A percentile compares a stretch with the other conserved stretches of the same genome.
Evolutionary conservation across 2,113 vertebrate genomes (phyloP).

Genomic region (Phalacrocorax aristotelis): DNA sequence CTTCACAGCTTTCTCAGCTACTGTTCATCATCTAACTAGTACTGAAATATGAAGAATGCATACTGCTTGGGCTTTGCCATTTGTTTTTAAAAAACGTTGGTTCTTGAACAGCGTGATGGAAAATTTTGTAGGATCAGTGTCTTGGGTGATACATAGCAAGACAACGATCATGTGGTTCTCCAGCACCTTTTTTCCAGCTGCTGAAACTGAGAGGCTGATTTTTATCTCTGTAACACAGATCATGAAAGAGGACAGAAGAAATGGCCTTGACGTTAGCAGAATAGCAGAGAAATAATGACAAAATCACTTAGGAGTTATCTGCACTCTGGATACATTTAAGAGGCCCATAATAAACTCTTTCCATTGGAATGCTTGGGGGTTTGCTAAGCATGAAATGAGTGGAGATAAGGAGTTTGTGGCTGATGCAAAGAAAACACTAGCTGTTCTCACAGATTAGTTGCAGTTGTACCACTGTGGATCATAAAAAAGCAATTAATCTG

Average conservation of each 20-base stretch:
- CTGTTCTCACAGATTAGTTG: not conserved
- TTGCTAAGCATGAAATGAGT: not conserved
- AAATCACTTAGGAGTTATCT: not conserved
- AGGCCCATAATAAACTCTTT: not conserved
- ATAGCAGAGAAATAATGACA: not conserved
- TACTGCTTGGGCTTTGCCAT: not conserved
- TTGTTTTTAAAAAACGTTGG: not conserved
- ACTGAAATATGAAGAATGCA: not conserved
- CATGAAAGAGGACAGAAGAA: not conserved
- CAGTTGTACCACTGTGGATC: not conserved
- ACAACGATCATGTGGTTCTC: not conserved
- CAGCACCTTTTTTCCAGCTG: not conserved
- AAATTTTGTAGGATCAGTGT: not conserved
- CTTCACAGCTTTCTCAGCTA: not conserved
- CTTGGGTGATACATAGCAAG: not conserved
- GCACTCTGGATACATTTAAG: not conserved
- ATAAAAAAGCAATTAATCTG: not conserved
- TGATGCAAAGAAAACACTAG: not conserved
- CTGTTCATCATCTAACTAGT: not conserved
- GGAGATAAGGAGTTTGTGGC: not conserved
- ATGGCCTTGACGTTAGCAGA: not conserved
- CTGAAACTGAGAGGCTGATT: not conserved
- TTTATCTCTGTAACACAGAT: not conserved
- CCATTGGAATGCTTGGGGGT: not conserved
- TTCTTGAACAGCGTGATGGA: not conserved